A percentile compares a stretch with the other conserved stretches of the same genome.
Evolutionary conservation across 2,113 vertebrate genomes (phyloP).

Genomic region (Gymnocephalus cernua): DNA sequence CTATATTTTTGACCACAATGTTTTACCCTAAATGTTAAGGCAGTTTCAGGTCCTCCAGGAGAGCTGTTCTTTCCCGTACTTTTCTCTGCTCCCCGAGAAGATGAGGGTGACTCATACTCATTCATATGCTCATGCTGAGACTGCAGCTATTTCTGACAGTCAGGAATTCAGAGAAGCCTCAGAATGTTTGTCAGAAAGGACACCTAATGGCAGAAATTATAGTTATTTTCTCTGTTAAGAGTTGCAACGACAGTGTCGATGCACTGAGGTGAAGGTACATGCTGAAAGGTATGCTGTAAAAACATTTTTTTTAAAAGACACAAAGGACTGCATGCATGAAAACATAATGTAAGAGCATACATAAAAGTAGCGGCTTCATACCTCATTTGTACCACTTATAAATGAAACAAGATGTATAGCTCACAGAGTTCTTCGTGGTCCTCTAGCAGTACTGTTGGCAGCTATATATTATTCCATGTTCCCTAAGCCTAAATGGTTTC

Average conservation of each 20-base stretch:
- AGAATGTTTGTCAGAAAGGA: constrained; percentile 32
- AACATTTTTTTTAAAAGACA: background rate
- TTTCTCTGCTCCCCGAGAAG: constrained; percentile 5
- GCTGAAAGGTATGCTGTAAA: background rate
- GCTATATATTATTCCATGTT: constrained; percentile 31
- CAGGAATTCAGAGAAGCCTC: constrained; percentile 7
- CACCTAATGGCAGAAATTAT: constrained; percentile 58
- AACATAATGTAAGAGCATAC: background rate
- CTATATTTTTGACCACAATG: background rate
- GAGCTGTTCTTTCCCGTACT: background rate
- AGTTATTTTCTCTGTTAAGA: constrained; percentile 31
- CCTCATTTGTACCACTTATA: constrained; percentile 12
- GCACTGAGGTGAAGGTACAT: background rate
- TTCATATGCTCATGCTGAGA: constrained; percentile 49
- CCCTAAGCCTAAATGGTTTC: constrained; percentile 2
- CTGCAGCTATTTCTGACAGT: constrained; percentile 39
- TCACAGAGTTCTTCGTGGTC: constrained; percentile 10
- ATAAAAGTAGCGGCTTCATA: background rate
- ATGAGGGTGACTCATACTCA: constrained; percentile 43
- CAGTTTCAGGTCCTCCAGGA: background rate
- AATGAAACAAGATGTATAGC: constrained; percentile 30
- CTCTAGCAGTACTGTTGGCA: constrained; percentile 17
- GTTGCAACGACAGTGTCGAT: background rate
- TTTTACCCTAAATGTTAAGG: background rate
- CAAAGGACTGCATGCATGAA: background rate